Evolutionary conservation across 2,888 invertebrate species (phyloP).

Genomic region (Drosophila cognata): DNA sequence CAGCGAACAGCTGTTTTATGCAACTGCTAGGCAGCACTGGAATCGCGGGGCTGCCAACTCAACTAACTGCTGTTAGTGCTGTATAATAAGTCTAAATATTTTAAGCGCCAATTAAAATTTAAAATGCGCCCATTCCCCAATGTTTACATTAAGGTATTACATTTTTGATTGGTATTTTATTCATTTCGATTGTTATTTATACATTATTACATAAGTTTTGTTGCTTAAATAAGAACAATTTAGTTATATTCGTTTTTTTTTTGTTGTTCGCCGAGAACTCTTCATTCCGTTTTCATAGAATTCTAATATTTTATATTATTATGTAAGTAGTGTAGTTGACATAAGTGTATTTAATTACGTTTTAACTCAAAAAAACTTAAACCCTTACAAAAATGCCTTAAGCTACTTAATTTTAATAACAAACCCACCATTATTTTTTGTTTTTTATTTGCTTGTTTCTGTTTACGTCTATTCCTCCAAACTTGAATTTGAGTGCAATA

Average conservation of each 20-base stretch:
- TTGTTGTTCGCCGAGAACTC: constrained; percentile 58
- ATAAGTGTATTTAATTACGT: constrained; percentile 72
- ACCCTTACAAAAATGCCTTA: constrained; percentile 76
- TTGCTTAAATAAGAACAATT: constrained; percentile 57
- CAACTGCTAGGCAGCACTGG: constrained; percentile 41
- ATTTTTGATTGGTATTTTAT: constrained; percentile 37
- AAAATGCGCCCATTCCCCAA: background rate
- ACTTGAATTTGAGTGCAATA: constrained; percentile 62
- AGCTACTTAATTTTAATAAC: constrained; percentile 67
- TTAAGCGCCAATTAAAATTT: constrained; percentile 35
- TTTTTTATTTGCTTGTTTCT: constrained; percentile 49
- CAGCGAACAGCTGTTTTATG: constrained; percentile 41
- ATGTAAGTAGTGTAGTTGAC: constrained; percentile 59
- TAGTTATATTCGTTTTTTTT: constrained; percentile 39
- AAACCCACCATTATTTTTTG: constrained; percentile 67
- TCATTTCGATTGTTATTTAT: constrained; percentile 61
- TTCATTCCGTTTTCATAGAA: constrained; percentile 40
- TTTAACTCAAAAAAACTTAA: constrained; percentile 76
- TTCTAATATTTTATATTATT: constrained; percentile 30
- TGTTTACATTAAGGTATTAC: background rate
- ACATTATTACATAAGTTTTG: constrained; percentile 53
- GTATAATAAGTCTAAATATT: background rate
- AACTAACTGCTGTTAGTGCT: background rate
- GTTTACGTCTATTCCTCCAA: constrained; percentile 45
- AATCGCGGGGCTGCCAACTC: constrained; percentile 27